Conservation (phyloP, 1,140 invertebrate genomes). For the Cyphomyrmex costatus region DNA sequence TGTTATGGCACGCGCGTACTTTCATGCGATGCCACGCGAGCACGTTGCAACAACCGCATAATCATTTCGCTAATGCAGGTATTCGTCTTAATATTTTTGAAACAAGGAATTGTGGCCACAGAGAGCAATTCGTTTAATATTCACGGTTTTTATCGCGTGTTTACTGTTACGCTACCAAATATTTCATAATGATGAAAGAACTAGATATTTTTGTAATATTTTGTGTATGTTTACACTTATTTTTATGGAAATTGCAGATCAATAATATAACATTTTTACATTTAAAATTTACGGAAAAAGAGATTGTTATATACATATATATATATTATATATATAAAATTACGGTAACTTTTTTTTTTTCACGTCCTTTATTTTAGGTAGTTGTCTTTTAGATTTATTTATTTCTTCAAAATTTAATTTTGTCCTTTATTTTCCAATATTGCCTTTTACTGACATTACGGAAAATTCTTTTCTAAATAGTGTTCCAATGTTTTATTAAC, state of each 20-base stretch:
- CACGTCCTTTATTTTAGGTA: no score
- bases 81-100: slow-evolving; percentile 21
- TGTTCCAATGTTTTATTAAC: no score
- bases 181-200: neutral
- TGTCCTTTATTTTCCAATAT: no score
- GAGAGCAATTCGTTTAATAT: neutral
- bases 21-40: slow-evolving; percentile 28
- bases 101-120: neutral
- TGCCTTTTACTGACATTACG: no score
- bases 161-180: neutral
- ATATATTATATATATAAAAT: no score
- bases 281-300: neutral
- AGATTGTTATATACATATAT: no score
- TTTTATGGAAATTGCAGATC: neutral
- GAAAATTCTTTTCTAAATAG: no score
- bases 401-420: no score
- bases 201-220: neutral
- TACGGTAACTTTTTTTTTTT: no score
- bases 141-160: neutral
- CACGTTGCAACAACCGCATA: slow-evolving; percentile 34
- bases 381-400: no score
- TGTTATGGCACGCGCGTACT: slow-evolving; percentile 67
- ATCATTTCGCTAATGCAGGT: slow-evolving; percentile 41
- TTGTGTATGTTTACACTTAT: no score
- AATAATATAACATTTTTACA: neutral